Base-by-base conservation (phyloP, 2,113 vertebrate genomes). In the Sigmodon hispidus region DNA sequence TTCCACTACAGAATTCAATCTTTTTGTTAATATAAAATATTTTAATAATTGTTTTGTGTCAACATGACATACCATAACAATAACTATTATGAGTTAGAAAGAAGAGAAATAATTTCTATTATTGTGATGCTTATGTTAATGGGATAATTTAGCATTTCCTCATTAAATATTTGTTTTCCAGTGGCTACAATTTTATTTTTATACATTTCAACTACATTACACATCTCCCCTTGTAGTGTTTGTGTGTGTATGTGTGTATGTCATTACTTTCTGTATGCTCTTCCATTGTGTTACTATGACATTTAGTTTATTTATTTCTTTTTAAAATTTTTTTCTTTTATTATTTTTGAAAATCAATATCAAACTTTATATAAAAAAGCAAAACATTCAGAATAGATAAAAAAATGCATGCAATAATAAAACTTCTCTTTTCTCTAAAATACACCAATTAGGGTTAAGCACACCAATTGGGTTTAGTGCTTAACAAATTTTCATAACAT, bases 61-160 rank as follows among this genome's bases (percentile, higher is more conserved):
- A 87, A 70, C 1, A 0, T 4, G 5, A 59, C 7, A 1, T 4
- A 0, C 34, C 10, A 57, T 26, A 40, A 7, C 7, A 83, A 8
- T 22, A n/a, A 67, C 3, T 92, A 5, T 87, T 92, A 3, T 85
- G 1, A 90, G 5, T 87, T 61, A 50, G 11, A 91, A 19, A 1
- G 34, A 22, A 8, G 16, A 17, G 17, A 1, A 55, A 31, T 34
- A 9, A 36, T 86, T 86, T 75, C 12, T 29, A 5, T 70, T 12
- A 1, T 84, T 84, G 83, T 84, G 43, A 79, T 90, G 8, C 6
- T 70, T n/a, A 31, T 34, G 22, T 57, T 89, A 69, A 50, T 63
- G 36, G 19, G n/a, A 48, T 73, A 16, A 67, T 48, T 50, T 16
- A 67, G 34, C 24, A 81, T 45, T 84, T 94, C 15, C 4, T n/a